A percentile compares a stretch with the other conserved stretches of the same genome.
These are phyloP conservation scores for Shargacucullia verbasci DNA, from an alignment of 2,888 invertebrate genomes.

Conservation along the genomic window DNA sequence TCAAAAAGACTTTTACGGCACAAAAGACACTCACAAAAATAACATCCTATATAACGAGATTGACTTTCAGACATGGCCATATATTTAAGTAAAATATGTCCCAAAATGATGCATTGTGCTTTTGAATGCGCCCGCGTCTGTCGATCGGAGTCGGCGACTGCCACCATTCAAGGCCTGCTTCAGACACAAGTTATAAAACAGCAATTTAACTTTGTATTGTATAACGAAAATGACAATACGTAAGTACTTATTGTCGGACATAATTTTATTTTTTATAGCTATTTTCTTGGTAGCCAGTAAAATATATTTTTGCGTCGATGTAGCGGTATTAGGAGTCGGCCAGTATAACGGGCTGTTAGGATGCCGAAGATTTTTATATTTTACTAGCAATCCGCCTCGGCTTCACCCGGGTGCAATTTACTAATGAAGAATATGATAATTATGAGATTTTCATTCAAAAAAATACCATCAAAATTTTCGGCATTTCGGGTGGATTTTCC, in stretches of 20 bases:
- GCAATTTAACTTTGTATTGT: constrained; percentile 54
- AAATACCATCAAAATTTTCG: no score
- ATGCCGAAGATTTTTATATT: no score
- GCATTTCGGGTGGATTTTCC: no score
- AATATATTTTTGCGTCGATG: no score
- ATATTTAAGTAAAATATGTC: constrained; percentile 47
- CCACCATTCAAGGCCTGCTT: constrained; percentile 50
- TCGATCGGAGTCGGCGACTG: constrained; percentile 43
- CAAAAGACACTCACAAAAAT: constrained; percentile 18
- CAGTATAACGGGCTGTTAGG: no score
- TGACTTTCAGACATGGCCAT: constrained; percentile 42
- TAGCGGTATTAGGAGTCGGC: no score
- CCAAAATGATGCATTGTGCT: constrained; percentile 62
- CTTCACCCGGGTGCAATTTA: no score
- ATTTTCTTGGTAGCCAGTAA: constrained; percentile 1
- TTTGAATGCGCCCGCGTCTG: constrained; percentile 57
- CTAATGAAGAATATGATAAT: no score
- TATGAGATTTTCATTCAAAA: no score
- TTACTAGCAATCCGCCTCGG: no score
- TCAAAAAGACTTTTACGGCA: neutral
- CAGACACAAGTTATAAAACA: constrained; percentile 48
- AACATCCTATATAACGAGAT: constrained; percentile 20
- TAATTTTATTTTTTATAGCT: constrained; percentile 1
- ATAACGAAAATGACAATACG: constrained; percentile 30
- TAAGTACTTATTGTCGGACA: constrained; percentile 35